Evolutionary conservation across 1,140 invertebrate species (phyloP).

Genomic region (Andricus grossulariae): DNA sequence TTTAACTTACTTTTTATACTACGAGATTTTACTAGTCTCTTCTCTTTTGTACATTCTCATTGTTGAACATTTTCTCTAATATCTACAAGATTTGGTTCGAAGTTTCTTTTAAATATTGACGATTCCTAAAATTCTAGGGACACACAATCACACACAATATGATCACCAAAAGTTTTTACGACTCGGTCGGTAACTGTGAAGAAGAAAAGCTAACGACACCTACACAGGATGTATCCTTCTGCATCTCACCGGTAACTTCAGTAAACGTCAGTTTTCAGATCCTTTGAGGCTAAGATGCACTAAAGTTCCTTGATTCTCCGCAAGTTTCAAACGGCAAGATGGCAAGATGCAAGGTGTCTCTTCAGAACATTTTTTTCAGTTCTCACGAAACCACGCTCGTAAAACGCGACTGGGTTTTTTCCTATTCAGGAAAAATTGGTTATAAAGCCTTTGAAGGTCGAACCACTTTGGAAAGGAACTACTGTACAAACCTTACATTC

Average conservation of each 20-base stretch:
- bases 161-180: neutral
- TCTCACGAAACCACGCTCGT: slow-evolving; percentile 21
- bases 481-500: neutral
- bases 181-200: slow-evolving; percentile 3
- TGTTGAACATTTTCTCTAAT: too few species aligned
- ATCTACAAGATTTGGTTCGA: too few species aligned
- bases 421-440: slow-evolving; percentile 2
- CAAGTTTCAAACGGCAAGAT: neutral
- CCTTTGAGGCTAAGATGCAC: slow-evolving; percentile 3
- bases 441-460: slow-evolving; percentile 14
- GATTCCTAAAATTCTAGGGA: too few species aligned
- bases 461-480: slow-evolving; percentile 19
- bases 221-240: neutral
- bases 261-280: slow-evolving; percentile 3
- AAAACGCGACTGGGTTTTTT: slow-evolving; percentile 18
- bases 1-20: too few species aligned
- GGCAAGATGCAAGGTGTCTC: neutral
- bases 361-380: slow-evolving; percentile 18
- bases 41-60: too few species aligned
- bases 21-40: too few species aligned
- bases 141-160: too few species aligned
- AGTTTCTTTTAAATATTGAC: too few species aligned
- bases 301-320: neutral
- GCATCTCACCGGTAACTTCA: slow-evolving; percentile 5
- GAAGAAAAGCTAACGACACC: slow-evolving; percentile 6